These are phyloP conservation scores for Miichthys miiuy DNA, from an alignment of 2,797 vertebrate genomes.

Conservation along the genomic window DNA sequence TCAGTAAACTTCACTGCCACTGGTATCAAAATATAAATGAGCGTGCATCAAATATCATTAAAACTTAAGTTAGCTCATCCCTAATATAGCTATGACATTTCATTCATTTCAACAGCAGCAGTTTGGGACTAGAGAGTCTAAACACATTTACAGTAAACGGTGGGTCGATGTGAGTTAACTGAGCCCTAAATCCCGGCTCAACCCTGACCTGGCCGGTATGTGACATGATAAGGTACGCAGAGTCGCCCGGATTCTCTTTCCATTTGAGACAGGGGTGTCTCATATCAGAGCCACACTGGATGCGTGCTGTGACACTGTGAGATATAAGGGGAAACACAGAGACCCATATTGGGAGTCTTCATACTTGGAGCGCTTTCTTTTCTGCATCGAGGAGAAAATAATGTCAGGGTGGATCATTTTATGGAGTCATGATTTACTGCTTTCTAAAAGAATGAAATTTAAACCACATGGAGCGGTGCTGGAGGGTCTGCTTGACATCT, in stretches of 20 bases:
- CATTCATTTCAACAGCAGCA: constrained; percentile 34
- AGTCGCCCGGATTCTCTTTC: constrained; percentile 59
- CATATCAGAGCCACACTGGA: constrained; percentile 67
- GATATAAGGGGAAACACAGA: constrained; percentile 59
- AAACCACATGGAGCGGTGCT: constrained; percentile 21
- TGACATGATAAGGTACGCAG: constrained; percentile 69
- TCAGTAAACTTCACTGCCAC: neutral
- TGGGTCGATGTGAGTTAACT: constrained; percentile 41
- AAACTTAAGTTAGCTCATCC: neutral
- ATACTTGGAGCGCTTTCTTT: constrained; percentile 7
- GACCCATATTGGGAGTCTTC: constrained; percentile 35
- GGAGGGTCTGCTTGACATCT: neutral
- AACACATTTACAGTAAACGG: constrained; percentile 50
- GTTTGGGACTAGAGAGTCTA: constrained; percentile 27
- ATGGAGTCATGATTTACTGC: constrained; percentile 5
- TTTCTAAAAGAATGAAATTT: constrained; percentile 1
- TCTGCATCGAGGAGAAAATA: neutral
- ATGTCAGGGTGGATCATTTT: constrained; percentile 1
- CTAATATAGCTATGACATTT: neutral
- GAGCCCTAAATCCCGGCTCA: constrained; percentile 57
- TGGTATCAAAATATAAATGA: neutral
- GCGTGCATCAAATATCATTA: neutral
- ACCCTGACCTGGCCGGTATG: constrained; percentile 86
- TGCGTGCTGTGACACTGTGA: constrained; percentile 37
- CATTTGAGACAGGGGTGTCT: constrained; percentile 69